Evolutionary conservation across 2,797 vertebrate genomes (phyloP).

Genomic region (Epinephelus malabaricus): DNA sequence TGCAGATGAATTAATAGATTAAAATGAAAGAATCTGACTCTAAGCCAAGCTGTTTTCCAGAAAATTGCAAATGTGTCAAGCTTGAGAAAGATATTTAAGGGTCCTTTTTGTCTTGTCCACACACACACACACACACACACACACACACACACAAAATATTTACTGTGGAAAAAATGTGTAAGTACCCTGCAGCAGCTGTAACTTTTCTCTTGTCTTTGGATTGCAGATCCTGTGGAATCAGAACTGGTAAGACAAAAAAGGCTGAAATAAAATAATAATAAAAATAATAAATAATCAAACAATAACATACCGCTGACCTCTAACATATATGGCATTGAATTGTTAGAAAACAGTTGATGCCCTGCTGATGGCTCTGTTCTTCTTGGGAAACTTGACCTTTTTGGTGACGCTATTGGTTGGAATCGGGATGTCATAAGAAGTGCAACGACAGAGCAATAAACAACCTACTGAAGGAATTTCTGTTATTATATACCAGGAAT

Average conservation of each 20-base stretch:
- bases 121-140: not conserved
- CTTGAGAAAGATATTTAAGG: not conserved
- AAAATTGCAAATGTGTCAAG: not conserved
- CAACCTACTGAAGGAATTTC: not conserved
- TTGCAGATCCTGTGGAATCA: conserved; percentile 39
- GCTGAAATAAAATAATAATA: too few species aligned
- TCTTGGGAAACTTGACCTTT: conserved; percentile 84
- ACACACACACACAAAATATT: not conserved
- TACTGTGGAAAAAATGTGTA: not conserved
- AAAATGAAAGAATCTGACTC: too few species aligned
- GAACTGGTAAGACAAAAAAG: conserved; percentile 45
- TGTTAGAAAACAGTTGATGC: conserved; percentile 59
- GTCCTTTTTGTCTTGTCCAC: not conserved
- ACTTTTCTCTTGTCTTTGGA: conserved; percentile 15
- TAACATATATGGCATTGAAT: conserved; percentile 5
- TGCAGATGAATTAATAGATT: too few species aligned
- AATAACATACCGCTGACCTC: not conserved
- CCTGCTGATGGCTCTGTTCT: conserved; percentile 70
- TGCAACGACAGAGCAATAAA: not conserved
- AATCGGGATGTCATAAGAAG: conserved; percentile 76
- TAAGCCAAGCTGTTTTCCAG: too few species aligned
- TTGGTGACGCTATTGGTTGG: conserved; percentile 84
- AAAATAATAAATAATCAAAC: not conserved
- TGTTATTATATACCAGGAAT: not conserved
- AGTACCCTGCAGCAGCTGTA: not conserved